Evolutionary conservation across 2,113 vertebrate species (phyloP).

Genomic region (Falcunculus frontatus): DNA sequence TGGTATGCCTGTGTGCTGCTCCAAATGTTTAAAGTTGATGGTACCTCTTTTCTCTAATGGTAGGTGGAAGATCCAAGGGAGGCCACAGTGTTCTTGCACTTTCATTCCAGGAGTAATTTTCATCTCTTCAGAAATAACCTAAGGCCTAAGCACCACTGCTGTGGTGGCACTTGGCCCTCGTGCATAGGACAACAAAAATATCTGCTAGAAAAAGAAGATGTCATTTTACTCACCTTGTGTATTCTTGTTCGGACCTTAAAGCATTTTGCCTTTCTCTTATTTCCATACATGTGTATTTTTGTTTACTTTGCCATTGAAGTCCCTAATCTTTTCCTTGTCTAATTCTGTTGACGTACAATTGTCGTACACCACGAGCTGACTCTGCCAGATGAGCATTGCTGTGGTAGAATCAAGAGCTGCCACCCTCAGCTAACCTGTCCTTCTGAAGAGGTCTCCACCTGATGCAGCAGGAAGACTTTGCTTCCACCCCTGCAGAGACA

Average conservation of each 20-base stretch:
- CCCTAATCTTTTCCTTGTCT: neutral
- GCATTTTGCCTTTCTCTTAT: neutral
- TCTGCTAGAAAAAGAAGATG: neutral
- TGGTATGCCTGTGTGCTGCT: neutral
- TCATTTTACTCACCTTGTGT: neutral
- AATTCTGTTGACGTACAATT: neutral
- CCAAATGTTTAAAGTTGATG: neutral
- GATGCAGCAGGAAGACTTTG: neutral
- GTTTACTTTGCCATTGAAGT: neutral
- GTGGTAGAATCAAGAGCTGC: neutral
- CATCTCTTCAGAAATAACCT: neutral
- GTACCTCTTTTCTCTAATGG: neutral
- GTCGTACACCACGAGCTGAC: rapidly evolving
- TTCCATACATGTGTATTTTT: neutral
- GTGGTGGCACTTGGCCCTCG: neutral
- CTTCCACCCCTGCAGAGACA: neutral
- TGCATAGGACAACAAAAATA: neutral
- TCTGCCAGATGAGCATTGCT: neutral
- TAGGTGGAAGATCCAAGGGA: neutral
- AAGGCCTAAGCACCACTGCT: neutral
- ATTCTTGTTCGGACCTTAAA: neutral
- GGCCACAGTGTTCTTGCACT: neutral
- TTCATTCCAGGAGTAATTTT: neutral
- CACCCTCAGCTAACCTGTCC: neutral
- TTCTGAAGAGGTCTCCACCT: neutral